Base-by-base conservation (phyloP, 2,888 invertebrate species). In the Sturmia bella region DNA sequence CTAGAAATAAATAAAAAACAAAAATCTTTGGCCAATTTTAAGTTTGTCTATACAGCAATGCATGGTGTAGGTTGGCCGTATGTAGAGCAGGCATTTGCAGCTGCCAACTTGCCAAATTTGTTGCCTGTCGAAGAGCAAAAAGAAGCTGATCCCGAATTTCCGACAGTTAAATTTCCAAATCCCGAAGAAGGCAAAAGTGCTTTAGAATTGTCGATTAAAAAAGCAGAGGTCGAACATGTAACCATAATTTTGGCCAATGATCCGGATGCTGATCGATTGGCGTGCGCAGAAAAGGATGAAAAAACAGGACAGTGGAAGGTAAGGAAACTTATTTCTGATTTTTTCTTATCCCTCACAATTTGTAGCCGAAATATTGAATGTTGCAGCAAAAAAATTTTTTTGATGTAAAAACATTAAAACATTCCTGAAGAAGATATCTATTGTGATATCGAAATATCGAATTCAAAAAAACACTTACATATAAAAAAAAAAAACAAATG, bases 91-190 rank as follows among this genome's bases (percentile, higher is more conserved):
- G 96, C 97, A 1, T 96, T 99, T 87, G 91, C 94, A 83, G 91
- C 92, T 11, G 95, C 95, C 63, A 94, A 95, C 84, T 94, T 99
- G 72, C 93, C 94, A 91, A 84, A 88, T 15, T 84, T 90, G 3
- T 56, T 90, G 17, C 85, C 89, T 1, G 91, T 91, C 3, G 45
- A 52, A 45, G 93, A 96, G 86, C 97, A 99, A 91, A 94, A 95
- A 84, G 93, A 96, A 70, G 97, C 99, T 0, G 94, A 99, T 92
- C 99, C 99, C 0, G 98, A 99, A 75, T 99, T 99, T 91, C 95
- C 99, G 0, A 99, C 99, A 0, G 99, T 99, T 0, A 94, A 94
- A 87, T 99, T 98, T 92, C 99, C 99, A 0, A 99, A 99, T 92
- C 99, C 99, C 0, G 99, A 99, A 89, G 99, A 99, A 92, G 97